A percentile compares a stretch with the other conserved stretches of the same genome.
phyloP scores from a whole-genome alignment of 2,888 invertebrate species.

The Heliothis peltigera region DNA sequence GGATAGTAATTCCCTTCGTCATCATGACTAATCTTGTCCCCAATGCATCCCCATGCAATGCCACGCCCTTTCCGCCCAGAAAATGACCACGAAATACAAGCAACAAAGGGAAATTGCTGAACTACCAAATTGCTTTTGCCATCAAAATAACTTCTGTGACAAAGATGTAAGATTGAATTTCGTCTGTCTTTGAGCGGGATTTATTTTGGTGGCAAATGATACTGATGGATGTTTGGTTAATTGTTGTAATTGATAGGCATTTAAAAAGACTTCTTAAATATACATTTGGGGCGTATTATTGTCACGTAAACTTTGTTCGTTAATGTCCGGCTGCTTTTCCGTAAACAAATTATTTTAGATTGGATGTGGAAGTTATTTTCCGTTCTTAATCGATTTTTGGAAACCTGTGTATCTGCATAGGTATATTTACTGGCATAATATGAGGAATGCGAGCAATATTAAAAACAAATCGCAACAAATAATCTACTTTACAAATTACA shows the following conservation, averaged over 20 bases:
- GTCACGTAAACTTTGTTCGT: slow-evolving; percentile 25
- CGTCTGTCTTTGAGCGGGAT: slow-evolving; percentile 9
- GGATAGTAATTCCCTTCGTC: slow-evolving; percentile 68
- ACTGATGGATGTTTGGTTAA: slow-evolving; percentile 52
- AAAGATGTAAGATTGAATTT: slow-evolving; percentile 49
- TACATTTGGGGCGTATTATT: slow-evolving; percentile 41
- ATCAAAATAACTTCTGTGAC: slow-evolving; percentile 24
- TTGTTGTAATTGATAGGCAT: slow-evolving; percentile 57
- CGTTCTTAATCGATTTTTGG: too few relatives aligned
- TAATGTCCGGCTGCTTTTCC: slow-evolving; percentile 13
- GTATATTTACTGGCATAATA: too few relatives aligned
- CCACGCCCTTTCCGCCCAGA: slow-evolving; percentile 48
- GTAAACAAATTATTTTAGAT: slow-evolving; percentile 11
- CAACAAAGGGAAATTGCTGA: slow-evolving; percentile 48
- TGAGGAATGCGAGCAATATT: too few relatives aligned
- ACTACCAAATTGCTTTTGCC: slow-evolving; percentile 42
- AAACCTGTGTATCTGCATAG: too few relatives aligned
- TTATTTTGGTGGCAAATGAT: slow-evolving; percentile 37
- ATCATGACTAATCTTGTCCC: slow-evolving; percentile 61
- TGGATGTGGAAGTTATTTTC: background rate
- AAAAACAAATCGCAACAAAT: too few relatives aligned
- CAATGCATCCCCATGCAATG: slow-evolving; percentile 53
- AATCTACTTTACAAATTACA: too few relatives aligned
- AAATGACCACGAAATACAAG: slow-evolving; percentile 46
- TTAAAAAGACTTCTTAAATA: slow-evolving; percentile 47